A percentile compares a stretch with the other conserved stretches of the same genome.
These are phyloP conservation scores for Pseudomyrmex cubaensis DNA, from an alignment of 1,140 invertebrate genomes.

Conservation along the genomic window DNA sequence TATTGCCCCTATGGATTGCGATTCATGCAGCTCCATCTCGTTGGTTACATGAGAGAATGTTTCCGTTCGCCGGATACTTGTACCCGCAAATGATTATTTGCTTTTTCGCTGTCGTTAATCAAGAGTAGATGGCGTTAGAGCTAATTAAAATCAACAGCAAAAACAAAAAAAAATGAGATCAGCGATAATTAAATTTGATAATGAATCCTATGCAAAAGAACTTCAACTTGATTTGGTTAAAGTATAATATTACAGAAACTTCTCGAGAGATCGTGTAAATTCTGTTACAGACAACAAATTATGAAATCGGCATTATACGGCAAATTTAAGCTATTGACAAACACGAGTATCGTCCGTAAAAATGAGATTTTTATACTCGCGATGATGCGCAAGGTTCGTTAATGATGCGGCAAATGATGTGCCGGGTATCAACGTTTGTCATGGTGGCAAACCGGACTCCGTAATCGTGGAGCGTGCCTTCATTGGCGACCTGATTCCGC, in stretches of 20 bases:
- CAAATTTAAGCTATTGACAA: background rate
- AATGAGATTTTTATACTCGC: slow-evolving; percentile 6
- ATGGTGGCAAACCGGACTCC: slow-evolving; percentile 7
- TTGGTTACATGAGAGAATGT: slow-evolving; percentile 32
- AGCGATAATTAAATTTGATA: slow-evolving; percentile 4
- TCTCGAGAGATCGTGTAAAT: background rate
- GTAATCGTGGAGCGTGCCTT: slow-evolving; percentile 3
- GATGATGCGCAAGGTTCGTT: background rate
- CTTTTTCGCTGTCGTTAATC: slow-evolving; percentile 27
- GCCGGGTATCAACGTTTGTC: background rate
- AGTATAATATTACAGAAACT: slow-evolving; percentile 11
- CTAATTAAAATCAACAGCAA: slow-evolving; percentile 60
- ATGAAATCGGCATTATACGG: background rate
- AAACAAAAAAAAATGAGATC: slow-evolving; percentile 4
- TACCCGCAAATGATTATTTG: slow-evolving; percentile 9
- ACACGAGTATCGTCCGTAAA: background rate
- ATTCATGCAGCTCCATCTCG: slow-evolving; percentile 72
- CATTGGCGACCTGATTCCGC: slow-evolving; percentile 61
- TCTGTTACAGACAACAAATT: slow-evolving; percentile 1
- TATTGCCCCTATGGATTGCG: background rate
- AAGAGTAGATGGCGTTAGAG: slow-evolving; percentile 29
- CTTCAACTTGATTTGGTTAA: background rate
- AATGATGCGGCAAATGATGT: background rate
- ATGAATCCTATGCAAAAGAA: background rate
- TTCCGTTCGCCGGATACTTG: slow-evolving; percentile 39